Conservation (phyloP, 2,113 vertebrate species). For the Ptilorrhoa leucosticta region DNA sequence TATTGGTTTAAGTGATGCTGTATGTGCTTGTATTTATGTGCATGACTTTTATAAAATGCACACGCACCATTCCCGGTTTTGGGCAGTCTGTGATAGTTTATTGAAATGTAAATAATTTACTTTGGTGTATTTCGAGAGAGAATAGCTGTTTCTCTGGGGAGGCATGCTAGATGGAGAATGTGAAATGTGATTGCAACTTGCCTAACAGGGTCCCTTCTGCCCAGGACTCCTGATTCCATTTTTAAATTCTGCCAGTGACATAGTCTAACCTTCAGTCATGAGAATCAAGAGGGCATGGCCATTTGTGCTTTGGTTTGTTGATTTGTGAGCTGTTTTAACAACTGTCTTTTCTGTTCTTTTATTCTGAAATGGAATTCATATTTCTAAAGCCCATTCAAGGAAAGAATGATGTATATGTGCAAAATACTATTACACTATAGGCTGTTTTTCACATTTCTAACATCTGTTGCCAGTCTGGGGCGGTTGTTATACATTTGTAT, state of each 20-base stretch:
- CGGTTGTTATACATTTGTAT: not conserved
- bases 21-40: not conserved
- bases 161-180: not conserved
- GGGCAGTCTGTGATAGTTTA: not conserved
- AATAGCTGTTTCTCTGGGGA: not conserved
- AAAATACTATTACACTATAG: not conserved
- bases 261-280: not conserved
- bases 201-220: not conserved
- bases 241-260: not conserved
- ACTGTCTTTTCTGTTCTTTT: not conserved
- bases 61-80: not conserved
- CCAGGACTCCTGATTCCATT: not conserved
- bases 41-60: not conserved
- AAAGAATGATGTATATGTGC: not conserved
- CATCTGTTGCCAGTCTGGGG: not conserved
- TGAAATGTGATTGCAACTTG: not conserved
- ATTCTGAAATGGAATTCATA: not conserved
- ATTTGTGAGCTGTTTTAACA: not conserved
- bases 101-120: not conserved
- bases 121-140: not conserved
- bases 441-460: not conserved
- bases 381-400: not conserved
- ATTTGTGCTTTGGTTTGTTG: not conserved
- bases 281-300: not conserved
- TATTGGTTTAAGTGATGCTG: not conserved